Conservation (phyloP, 2,797 vertebrate genomes). For the Hylomyscus alleni region DNA sequence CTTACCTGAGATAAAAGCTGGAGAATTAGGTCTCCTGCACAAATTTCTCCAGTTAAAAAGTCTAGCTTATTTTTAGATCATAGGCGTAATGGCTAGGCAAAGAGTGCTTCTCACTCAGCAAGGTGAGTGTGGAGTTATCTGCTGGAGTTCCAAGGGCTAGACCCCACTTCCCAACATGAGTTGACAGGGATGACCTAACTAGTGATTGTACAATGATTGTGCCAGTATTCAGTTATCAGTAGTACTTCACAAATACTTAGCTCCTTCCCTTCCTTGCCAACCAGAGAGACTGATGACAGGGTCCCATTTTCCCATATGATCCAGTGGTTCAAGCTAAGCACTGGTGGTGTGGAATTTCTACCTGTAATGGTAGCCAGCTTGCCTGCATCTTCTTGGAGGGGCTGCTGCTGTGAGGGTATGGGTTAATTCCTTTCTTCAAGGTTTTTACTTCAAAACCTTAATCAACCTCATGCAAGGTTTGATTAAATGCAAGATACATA, state of each 20-base stretch:
- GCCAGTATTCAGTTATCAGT: neutral
- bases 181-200: neutral
- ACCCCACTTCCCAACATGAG: accelerated
- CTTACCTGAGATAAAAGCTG: neutral
- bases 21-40: no score
- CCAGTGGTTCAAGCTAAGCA: neutral
- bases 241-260: neutral
- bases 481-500: neutral
- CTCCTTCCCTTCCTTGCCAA: neutral
- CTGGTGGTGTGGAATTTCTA: neutral
- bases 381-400: no score
- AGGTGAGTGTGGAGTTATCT: neutral
- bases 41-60: neutral
- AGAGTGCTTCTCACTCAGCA: neutral
- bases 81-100: neutral
- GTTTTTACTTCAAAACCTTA: neutral
- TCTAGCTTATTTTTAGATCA: neutral
- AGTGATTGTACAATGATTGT: neutral
- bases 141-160: accelerated
- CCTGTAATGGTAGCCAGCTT: neutral
- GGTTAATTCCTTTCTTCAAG: neutral
- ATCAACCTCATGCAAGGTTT: neutral
- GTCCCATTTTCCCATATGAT: no score
- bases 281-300: neutral
- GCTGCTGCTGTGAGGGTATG: neutral